Evolutionary conservation across 2,888 invertebrate genomes (phyloP).

Genomic region (Flexamia atlantica): DNA sequence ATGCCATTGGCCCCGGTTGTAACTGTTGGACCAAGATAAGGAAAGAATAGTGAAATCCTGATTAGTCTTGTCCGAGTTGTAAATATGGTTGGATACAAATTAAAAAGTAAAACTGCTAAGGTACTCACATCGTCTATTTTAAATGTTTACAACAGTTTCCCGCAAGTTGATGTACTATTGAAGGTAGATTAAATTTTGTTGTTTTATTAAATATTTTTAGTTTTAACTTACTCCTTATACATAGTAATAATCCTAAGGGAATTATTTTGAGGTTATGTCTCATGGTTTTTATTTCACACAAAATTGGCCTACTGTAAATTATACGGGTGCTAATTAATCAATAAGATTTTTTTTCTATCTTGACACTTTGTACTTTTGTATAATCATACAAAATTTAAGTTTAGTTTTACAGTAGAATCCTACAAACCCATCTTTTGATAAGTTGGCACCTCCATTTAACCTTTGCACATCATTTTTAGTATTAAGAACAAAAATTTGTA

Average conservation of each 20-base stretch:
- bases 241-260: too few species aligned
- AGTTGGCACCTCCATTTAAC: too few species aligned
- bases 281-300: background rate
- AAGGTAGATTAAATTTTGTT: background rate
- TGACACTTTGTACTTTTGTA: too few species aligned
- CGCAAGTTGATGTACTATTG: background rate
- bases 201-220: background rate
- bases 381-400: too few species aligned
- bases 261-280: background rate
- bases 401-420: too few species aligned
- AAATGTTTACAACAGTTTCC: background rate
- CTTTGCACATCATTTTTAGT: too few species aligned
- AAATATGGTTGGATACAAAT: background rate
- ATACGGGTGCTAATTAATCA: too few species aligned
- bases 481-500: too few species aligned
- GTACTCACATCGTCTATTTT: conserved; percentile 15
- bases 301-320: background rate
- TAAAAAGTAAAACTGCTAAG: conserved; percentile 36
- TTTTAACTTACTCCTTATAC: background rate
- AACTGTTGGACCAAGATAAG: background rate
- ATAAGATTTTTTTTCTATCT: too few species aligned
- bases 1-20: background rate
- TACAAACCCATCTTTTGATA: too few species aligned
- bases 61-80: background rate
- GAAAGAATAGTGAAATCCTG: background rate